phyloP scores from a whole-genome alignment of 2,888 invertebrate species.

The Malacosoma neustria region DNA sequence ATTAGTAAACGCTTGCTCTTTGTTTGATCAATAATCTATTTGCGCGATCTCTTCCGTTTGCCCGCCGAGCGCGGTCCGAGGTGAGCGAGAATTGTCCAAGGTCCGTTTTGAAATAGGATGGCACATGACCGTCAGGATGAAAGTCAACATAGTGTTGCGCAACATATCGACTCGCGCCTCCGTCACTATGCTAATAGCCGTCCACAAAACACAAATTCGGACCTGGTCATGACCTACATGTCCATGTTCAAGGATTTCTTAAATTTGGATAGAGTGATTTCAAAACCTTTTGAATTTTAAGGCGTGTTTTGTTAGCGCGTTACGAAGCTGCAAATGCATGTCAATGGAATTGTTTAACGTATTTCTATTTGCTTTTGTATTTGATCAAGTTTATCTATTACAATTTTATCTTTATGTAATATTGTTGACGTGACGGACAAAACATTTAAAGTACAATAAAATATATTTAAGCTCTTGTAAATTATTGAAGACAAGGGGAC shows the following conservation, averaged over 20 bases:
- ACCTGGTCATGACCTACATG: slow-evolving; percentile 71
- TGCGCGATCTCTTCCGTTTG: slow-evolving; percentile 60
- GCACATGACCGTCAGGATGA: slow-evolving; percentile 74
- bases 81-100: slow-evolving; percentile 67
- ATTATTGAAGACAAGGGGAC: no score
- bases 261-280: slow-evolving; percentile 70
- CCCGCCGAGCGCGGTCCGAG: slow-evolving; percentile 50
- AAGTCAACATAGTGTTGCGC: slow-evolving; percentile 71
- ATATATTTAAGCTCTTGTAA: no score
- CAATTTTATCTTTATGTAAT: no score
- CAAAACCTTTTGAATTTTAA: slow-evolving; percentile 59
- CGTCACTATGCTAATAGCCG: slow-evolving; percentile 65
- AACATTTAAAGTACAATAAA: no score
- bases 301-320: slow-evolving; percentile 48
- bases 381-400: background rate
- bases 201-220: slow-evolving; percentile 61
- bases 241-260: slow-evolving; percentile 69
- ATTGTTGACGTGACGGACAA: no score
- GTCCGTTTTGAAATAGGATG: slow-evolving; percentile 73
- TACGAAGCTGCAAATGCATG: slow-evolving; percentile 27
- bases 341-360: slow-evolving; percentile 23
- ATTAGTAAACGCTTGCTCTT: slow-evolving; percentile 22
- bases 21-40: slow-evolving; percentile 51
- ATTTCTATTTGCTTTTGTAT: slow-evolving; percentile 4
- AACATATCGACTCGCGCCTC: slow-evolving; percentile 55